These are phyloP conservation scores for Onychorhynchus coronatus DNA, from an alignment of 2,113 vertebrate genomes.

Conservation along the genomic window DNA sequence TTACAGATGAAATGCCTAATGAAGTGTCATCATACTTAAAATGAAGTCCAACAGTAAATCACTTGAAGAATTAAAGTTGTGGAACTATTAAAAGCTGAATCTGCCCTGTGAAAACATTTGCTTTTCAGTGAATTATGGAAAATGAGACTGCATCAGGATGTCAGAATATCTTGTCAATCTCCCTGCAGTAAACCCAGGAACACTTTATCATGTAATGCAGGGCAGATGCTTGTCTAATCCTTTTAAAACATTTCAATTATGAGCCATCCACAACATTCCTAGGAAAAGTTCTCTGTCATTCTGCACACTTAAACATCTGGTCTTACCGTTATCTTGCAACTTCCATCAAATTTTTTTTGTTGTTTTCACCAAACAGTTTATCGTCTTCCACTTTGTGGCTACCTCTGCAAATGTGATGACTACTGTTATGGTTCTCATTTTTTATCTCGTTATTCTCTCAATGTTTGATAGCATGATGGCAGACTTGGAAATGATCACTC, in stretches of 20 bases:
- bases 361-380: neutral
- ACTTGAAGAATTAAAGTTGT: neutral
- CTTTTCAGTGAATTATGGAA: neutral
- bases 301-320: neutral
- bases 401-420: neutral
- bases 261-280: neutral
- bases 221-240: neutral
- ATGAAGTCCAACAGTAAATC: neutral
- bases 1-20: neutral
- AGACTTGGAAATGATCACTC: neutral
- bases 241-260: neutral
- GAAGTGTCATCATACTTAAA: neutral
- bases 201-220: neutral
- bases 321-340: neutral
- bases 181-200: neutral
- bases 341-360: neutral
- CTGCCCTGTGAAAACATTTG: neutral
- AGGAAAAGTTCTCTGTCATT: neutral
- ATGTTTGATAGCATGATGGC: neutral
- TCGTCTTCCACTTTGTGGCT: neutral
- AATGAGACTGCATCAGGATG: neutral
- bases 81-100: neutral
- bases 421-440: rapidly evolving
- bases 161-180: neutral
- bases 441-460: neutral